These are phyloP conservation scores for Linyphia triangularis DNA, from an alignment of 2,888 invertebrate genomes.

Conservation along the genomic window DNA sequence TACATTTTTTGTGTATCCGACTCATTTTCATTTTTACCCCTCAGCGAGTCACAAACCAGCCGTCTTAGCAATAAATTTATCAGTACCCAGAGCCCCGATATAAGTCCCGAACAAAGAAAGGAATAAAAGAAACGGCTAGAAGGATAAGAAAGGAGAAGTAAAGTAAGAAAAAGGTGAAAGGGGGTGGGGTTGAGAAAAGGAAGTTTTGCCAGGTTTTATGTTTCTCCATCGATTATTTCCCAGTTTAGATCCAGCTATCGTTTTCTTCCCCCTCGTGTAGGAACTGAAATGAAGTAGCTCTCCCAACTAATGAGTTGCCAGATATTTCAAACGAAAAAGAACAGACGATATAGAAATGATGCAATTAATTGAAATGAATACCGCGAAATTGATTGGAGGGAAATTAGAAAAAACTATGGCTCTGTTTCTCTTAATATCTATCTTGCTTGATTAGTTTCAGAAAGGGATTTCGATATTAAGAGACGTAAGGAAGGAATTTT, in stretches of 20 bases:
- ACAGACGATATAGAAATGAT: slow-evolving; percentile 55
- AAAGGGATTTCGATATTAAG: not conserved
- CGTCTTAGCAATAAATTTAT: slow-evolving; percentile 71
- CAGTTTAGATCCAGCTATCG: slow-evolving; percentile 62
- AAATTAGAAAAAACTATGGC: slow-evolving; percentile 58
- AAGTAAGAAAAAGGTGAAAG: slow-evolving; percentile 3
- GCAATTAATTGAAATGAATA: slow-evolving; percentile 68
- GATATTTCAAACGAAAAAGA: slow-evolving; percentile 42
- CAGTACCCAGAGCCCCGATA: slow-evolving; percentile 36
- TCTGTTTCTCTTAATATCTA: not conserved
- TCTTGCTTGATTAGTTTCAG: not conserved
- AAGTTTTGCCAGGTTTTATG: slow-evolving; percentile 53
- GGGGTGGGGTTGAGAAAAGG: not conserved
- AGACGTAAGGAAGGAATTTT: not conserved
- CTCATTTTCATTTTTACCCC: slow-evolving; percentile 25
- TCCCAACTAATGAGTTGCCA: slow-evolving; percentile 67
- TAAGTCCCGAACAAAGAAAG: slow-evolving; percentile 43
- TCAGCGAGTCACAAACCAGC: slow-evolving; percentile 62
- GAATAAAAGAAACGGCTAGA: slow-evolving; percentile 43
- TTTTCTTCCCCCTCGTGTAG: slow-evolving; percentile 33
- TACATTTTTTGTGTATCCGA: not conserved
- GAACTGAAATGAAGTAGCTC: slow-evolving; percentile 72
- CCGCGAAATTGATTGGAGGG: slow-evolving; percentile 52
- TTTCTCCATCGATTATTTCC: slow-evolving; percentile 56
- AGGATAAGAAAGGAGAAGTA: slow-evolving; percentile 18